Conservation (phyloP, 2,113 vertebrate genomes). For the Xerus inauris region DNA sequence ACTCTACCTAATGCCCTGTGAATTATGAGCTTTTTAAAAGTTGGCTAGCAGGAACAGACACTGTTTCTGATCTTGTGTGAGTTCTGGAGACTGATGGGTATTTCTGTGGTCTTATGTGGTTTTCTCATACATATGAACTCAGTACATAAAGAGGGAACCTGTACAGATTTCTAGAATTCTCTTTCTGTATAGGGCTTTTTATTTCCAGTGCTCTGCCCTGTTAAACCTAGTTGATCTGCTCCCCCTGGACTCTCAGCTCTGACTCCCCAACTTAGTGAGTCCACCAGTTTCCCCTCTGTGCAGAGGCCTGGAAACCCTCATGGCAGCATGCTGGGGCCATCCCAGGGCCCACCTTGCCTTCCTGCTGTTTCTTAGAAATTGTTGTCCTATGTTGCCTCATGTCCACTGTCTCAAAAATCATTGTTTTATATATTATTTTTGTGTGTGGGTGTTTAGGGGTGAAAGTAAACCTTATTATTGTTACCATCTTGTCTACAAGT, state of each 20-base stretch:
- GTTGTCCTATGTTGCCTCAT: not conserved
- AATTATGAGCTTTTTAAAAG: not conserved
- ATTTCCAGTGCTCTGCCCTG: not conserved
- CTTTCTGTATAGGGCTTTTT: not conserved
- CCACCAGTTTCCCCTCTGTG: not conserved
- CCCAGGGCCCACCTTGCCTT: not conserved
- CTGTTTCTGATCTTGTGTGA: not conserved
- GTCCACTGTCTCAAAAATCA: not conserved
- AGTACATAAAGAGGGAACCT: not conserved
- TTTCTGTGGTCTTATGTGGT: not conserved
- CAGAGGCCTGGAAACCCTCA: not conserved
- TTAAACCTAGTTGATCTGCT: not conserved
- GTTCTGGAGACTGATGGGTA: not conserved
- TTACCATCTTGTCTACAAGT: not conserved
- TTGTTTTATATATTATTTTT: not conserved
- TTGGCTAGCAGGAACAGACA: not conserved
- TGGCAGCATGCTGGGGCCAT: not conserved
- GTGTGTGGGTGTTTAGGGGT: not conserved
- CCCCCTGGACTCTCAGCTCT: not conserved
- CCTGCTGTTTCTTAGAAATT: not conserved
- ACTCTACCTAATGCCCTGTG: not conserved
- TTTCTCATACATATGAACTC: not conserved
- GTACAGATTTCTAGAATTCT: not conserved
- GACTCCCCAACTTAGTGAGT: not conserved
- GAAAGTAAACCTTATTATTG: not conserved